Evolutionary conservation across 2,113 vertebrate genomes (phyloP).

Genomic region (Tyrannus savana): DNA sequence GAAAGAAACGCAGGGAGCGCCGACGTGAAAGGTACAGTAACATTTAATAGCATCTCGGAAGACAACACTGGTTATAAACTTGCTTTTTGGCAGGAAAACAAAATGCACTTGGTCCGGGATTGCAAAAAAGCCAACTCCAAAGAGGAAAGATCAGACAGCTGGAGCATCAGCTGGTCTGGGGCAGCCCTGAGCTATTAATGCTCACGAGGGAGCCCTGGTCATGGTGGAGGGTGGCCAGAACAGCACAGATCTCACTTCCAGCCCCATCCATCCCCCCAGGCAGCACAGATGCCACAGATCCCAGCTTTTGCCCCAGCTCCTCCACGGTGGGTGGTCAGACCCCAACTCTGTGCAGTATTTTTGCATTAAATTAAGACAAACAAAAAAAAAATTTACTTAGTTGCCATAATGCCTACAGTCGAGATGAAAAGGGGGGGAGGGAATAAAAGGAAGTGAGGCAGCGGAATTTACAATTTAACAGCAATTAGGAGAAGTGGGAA

Average conservation of each 20-base stretch:
- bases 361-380: conserved; percentile 47
- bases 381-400: neutral
- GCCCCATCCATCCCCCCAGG: neutral
- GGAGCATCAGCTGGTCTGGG: conserved; percentile 6
- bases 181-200: neutral
- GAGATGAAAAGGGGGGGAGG: neutral
- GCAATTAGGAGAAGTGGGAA: conserved; percentile 12
- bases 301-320: neutral
- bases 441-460: conserved; percentile 5
- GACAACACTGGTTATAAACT: conserved; percentile 62
- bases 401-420: neutral
- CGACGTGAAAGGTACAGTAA: conserved; percentile 25
- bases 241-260: neutral
- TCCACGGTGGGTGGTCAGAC: neutral
- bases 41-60: conserved; percentile 72
- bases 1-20: neutral
- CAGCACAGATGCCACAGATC: neutral
- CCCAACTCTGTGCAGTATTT: conserved; percentile 29
- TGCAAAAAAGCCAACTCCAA: conserved; percentile 41
- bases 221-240: rapidly evolving
- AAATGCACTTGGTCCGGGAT: conserved; percentile 67
- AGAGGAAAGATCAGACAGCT: neutral
- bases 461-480: conserved; percentile 32
- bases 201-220: neutral
- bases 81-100: conserved; percentile 68